Conservation (phyloP, 2,797 vertebrate species). For the Octomys mimax region DNA sequence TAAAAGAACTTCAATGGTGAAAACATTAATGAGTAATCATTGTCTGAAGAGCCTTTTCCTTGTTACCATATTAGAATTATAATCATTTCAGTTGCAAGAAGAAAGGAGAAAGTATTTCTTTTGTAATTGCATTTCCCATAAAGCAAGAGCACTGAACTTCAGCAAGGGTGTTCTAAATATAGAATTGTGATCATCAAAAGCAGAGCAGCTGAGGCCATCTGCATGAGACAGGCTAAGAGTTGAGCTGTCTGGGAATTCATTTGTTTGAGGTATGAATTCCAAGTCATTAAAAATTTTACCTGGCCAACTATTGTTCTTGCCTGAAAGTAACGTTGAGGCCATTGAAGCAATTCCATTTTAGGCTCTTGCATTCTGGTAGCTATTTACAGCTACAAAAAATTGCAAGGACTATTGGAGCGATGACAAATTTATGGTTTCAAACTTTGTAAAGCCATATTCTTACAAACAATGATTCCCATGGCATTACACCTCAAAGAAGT, state of each 20-base stretch:
- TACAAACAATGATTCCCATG: neutral
- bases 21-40: neutral
- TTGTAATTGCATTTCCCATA: slow-evolving; percentile 3
- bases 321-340: neutral
- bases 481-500: neutral
- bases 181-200: neutral
- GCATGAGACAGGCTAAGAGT: neutral
- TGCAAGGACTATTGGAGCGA: neutral
- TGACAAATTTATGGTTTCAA: neutral
- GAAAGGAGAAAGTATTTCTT: neutral
- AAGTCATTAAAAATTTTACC: slow-evolving; percentile 19
- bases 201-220: neutral
- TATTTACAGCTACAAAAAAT: neutral
- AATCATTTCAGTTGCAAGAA: slow-evolving; percentile 14
- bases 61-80: neutral
- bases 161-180: slow-evolving; percentile 8
- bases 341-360: slow-evolving; percentile 9
- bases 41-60: neutral
- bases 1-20: slow-evolving; percentile 25
- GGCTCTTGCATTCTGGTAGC: neutral
- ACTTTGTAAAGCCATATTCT: neutral
- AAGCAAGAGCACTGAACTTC: neutral
- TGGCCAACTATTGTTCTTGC: neutral
- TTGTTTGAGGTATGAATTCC: neutral
- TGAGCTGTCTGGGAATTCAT: neutral